A percentile compares a stretch with the other conserved stretches of the same genome.
These are phyloP conservation scores for Drosophila quadrilineata DNA, from an alignment of 1,140 invertebrate genomes.

Conservation along the genomic window DNA sequence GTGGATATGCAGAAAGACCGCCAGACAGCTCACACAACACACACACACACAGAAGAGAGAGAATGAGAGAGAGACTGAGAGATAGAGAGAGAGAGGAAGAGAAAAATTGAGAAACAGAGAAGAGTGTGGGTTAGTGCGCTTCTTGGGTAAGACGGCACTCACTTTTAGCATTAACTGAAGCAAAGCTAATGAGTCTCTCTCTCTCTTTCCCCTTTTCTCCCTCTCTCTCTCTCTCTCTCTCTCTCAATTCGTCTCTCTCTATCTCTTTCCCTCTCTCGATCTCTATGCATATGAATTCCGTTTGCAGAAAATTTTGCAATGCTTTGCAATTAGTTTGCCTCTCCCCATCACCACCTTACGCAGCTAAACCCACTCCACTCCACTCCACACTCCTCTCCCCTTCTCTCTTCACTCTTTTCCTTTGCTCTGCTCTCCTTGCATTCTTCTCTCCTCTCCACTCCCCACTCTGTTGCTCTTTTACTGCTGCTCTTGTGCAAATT, in stretches of 20 bases:
- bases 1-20: conserved; percentile 50
- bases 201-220: not conserved
- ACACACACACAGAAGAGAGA: not conserved
- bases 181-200: conserved; percentile 69
- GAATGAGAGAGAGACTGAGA: not conserved
- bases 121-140: not conserved
- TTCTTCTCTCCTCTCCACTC: not conserved
- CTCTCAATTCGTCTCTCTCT: no score
- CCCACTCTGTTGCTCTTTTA: no score
- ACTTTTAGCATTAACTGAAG: conserved; percentile 54
- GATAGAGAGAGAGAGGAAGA: not conserved
- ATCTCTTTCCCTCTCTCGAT: not conserved
- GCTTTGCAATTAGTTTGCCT: conserved; percentile 74
- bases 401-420: not conserved
- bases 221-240: not conserved
- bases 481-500: conserved; percentile 19
- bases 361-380: not conserved
- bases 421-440: not conserved
- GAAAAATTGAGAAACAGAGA: not conserved
- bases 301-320: conserved; percentile 44
- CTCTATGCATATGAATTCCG: conserved; percentile 19
- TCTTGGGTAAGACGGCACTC: conserved; percentile 33
- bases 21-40: conserved; percentile 14
- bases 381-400: no score
- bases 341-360: no score